Evolutionary conservation across 2,888 invertebrate genomes (phyloP).

Genomic region (Sclerodermus sp.): DNA sequence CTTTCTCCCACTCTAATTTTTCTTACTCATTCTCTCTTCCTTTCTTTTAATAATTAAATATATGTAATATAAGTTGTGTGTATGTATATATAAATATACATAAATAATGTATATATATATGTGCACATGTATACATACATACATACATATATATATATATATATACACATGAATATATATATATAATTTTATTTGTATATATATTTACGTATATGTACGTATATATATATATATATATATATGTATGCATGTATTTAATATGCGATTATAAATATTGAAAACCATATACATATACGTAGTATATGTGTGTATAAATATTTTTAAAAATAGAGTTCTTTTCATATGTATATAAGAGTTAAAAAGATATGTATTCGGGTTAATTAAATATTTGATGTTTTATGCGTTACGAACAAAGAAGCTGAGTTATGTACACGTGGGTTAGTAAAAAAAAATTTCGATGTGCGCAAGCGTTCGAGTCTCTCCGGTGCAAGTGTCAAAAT

Average conservation of each 20-base stretch:
- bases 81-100: background rate
- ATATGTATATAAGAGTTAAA: slow-evolving; percentile 23
- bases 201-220: background rate
- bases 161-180: background rate
- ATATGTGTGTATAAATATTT: slow-evolving; percentile 20
- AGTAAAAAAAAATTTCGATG: slow-evolving; percentile 42
- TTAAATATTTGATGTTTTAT: slow-evolving; percentile 42
- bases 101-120: too few relatives aligned
- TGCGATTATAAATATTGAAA: slow-evolving; percentile 4
- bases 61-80: background rate
- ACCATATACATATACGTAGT: slow-evolving; percentile 29
- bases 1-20: too few relatives aligned
- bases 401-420: slow-evolving; percentile 57
- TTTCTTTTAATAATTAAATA: slow-evolving; percentile 3
- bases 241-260: too few relatives aligned
- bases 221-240: slow-evolving; percentile 14
- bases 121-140: background rate
- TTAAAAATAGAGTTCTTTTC: slow-evolving; percentile 13
- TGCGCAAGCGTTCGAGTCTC: slow-evolving; percentile 18
- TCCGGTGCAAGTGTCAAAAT: background rate
- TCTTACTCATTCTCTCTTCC: too few relatives aligned
- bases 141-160: background rate
- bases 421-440: slow-evolving; percentile 57
- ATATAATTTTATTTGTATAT: slow-evolving; percentile 12
- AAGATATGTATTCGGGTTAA: slow-evolving; percentile 43